A percentile compares a stretch with the other conserved stretches of the same genome.
Conservation (phyloP, 1,140 invertebrate genomes). For the Papilio glaucus region DNA sequence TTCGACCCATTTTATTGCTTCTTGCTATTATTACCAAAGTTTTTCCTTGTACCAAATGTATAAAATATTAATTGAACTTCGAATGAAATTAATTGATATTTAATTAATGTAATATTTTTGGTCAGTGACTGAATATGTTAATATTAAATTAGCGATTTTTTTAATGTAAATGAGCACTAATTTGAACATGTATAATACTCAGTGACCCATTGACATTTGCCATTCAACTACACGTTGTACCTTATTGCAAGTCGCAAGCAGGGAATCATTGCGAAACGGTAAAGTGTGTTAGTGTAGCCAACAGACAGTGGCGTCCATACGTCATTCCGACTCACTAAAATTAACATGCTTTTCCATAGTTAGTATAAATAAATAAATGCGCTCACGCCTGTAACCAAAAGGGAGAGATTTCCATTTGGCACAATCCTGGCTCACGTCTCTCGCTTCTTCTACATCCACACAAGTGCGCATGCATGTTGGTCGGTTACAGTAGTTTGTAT, state of each 20-base stretch:
- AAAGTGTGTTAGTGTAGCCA: constrained; percentile 19
- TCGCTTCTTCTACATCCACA: too few relatives aligned
- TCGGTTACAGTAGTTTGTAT: too few relatives aligned
- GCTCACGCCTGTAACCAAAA: too few relatives aligned
- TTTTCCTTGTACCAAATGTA: background rate
- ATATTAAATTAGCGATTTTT: background rate
- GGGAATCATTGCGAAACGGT: constrained; percentile 26
- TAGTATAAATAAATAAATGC: too few relatives aligned
- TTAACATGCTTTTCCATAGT: too few relatives aligned
- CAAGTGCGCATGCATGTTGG: too few relatives aligned
- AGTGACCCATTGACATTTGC: constrained; percentile 35
- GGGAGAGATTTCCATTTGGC: too few relatives aligned
- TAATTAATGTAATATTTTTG: background rate
- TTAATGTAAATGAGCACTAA: background rate
- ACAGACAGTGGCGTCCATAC: background rate
- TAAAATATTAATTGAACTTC: too few relatives aligned
- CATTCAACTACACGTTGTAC: background rate
- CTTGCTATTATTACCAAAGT: too few relatives aligned
- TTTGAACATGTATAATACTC: background rate
- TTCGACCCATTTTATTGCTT: background rate
- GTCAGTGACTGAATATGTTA: background rate
- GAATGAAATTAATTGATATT: too few relatives aligned
- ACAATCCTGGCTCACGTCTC: too few relatives aligned
- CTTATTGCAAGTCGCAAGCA: constrained; percentile 25
- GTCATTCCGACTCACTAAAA: background rate